Evolutionary conservation across 2,113 vertebrate genomes (phyloP), one percentile per base, ranked within the genome.

Genomic region (Gymnorhina tibicen): DNA sequence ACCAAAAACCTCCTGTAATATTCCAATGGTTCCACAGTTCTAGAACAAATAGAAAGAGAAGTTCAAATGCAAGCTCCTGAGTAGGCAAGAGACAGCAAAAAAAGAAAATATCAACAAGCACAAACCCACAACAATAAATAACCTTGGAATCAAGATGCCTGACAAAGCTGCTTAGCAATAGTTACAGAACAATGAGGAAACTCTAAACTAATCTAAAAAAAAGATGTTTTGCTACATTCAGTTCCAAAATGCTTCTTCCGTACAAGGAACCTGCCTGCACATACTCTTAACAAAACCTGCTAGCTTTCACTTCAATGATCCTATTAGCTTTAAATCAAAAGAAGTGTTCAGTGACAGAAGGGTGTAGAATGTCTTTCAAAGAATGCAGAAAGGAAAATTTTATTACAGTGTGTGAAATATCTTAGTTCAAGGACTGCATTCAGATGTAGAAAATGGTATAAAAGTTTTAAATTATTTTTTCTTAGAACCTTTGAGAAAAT

Each of bases 1-100:
- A 99, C 99, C 98, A 99, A 95, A 97, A 99, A 99, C 70, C 99
- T 99, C 90, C 99, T 98, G 97, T 99, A 99, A 91, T 99, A 99
- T 87, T 99, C 99, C 97, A 99, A 33, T 5, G 99, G 99, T 77
- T 99, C 99, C 78, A 99, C 99, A 7, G 98, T 99, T 97, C 99
- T 99, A 87, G 77, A 98, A 97, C 8, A 93, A 78, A 94, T 0
- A 85, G 23, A 77, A 94, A 75, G 13, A 53, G 23, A 95, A 80
- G 16, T 69, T 95, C 37, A 91, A 23, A 49, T 13, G 10, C 30
- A 87, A 87, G 30, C 9, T 52, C 49, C 13, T 33, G 46, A 66
- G 17, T 0, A 82, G 5, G 15, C 7, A 72, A 91, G 13, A 86
- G 8, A 56, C 0, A 60, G 8, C 1, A 49, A 50, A 26, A 47